Base-by-base conservation (phyloP, 2,888 invertebrate species). In the Diplazon laetatorius region DNA sequence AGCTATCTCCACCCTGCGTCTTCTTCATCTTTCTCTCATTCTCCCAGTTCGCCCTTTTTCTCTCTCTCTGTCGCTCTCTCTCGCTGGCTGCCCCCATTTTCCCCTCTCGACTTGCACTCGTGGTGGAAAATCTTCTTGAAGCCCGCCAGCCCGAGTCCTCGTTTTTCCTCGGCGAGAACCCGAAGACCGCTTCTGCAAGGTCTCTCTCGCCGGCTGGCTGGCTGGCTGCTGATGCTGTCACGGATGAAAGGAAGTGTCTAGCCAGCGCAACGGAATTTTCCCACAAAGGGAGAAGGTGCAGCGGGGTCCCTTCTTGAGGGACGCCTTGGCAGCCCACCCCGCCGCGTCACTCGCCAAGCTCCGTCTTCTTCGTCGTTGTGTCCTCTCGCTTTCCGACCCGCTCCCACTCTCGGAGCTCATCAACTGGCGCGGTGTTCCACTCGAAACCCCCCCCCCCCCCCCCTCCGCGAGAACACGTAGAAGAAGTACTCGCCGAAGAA, bases 161-260 rank as follows among this genome's bases (percentile, higher is more conserved):
- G 75, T 74, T 80, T 72, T 65, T n/a, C n/a, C 79, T 72, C 75
- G 76, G 50, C 71, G 82, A 85, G 84, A 86, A 83, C 80, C 82
- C 80, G 74, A 81, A 84, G 80, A 81, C 80, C 80, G 16, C 12
- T 2, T 30, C 4, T 30, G 30, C 30, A 5, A 30, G 4, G 2
- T 2, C 30, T 30, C 4, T 6, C 6, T 2, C 30, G 25, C 30
- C 62, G 85, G 84, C 84, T 86, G 82, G 82, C 83, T 81, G 76
- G 80, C 82, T n/a, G n/a, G n/a, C n/a, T n/a, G n/a, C n/a, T 30
- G 30, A 30, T 30, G 83, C 84, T 77, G 82, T 82, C 84, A 85
- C 83, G 87, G 85, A 87, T 88, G 87, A 87, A 88, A 88, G 87
- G 87, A 89, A 89, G 86, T 88, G 89, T 88, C 89, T 88, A 89